phyloP scores from a whole-genome alignment of 2,797 vertebrate species.

The Agapornis canus region DNA sequence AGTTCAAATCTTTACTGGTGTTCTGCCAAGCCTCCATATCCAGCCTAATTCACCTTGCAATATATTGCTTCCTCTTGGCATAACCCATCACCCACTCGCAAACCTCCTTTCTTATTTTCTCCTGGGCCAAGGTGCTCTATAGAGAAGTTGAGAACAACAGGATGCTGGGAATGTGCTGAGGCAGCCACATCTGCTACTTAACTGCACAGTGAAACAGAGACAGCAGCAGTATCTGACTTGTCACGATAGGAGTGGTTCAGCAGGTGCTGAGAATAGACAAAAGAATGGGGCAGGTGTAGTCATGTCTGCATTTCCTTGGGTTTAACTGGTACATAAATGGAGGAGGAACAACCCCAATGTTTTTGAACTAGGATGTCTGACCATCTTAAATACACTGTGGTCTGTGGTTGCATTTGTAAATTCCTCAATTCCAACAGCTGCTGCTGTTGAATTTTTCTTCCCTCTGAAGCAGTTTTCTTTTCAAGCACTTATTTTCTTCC shows the following conservation, averaged over 20 bases:
- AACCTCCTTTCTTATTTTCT: background rate
- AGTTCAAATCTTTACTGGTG: background rate
- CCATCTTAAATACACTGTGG: background rate
- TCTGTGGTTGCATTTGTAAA: background rate
- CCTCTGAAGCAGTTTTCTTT: background rate
- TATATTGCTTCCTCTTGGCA: background rate
- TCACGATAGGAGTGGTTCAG: background rate
- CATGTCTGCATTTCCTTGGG: background rate
- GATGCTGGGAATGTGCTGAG: background rate
- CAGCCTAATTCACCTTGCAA: background rate
- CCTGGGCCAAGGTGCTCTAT: background rate
- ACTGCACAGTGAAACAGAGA: background rate
- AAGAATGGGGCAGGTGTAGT: background rate
- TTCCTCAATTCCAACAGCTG: background rate
- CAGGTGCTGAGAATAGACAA: background rate
- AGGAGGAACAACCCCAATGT: background rate
- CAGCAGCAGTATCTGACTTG: background rate
- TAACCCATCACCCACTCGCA: background rate
- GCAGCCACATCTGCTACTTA: background rate
- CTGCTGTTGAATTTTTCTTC: background rate
- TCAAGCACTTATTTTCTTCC: background rate
- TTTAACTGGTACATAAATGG: background rate
- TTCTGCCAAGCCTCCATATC: background rate
- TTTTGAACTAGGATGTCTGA: background rate
- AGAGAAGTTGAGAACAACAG: background rate